Evolutionary conservation across 2,113 vertebrate genomes (phyloP).

Genomic region (Indri indri): DNA sequence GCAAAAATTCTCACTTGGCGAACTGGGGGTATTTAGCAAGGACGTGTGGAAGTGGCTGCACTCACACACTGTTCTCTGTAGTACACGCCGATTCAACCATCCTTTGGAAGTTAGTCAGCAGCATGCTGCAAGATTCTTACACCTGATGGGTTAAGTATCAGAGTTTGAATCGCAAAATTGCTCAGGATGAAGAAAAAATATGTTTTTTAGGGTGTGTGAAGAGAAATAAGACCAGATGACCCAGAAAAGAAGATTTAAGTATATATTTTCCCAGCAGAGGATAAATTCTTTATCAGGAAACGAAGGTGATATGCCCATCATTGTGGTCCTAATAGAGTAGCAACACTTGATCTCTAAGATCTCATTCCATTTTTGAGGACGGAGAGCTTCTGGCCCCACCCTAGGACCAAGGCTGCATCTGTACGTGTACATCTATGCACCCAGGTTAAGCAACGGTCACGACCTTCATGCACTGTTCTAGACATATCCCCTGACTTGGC

Average conservation of each 20-base stretch:
- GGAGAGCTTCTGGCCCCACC: no score
- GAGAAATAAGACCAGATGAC: background rate
- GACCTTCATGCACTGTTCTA: background rate
- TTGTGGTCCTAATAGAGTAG: background rate
- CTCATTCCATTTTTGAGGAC: no score
- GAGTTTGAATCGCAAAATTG: background rate
- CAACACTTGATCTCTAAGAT: background rate
- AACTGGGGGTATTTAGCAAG: background rate
- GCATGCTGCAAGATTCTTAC: background rate
- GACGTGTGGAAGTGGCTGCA: no score
- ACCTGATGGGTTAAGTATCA: background rate
- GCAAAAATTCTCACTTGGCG: accelerated
- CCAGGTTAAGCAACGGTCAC: background rate
- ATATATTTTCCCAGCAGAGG: background rate
- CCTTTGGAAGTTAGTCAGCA: background rate
- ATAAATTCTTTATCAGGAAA: background rate
- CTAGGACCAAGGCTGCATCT: background rate
- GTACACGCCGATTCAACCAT: background rate
- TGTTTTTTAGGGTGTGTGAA: background rate
- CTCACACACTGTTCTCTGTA: background rate
- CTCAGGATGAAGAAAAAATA: background rate
- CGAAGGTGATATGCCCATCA: accelerated
- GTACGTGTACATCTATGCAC: no score
- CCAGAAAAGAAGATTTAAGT: background rate
- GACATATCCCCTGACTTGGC: background rate